Conservation (phyloP, 92 coral and sea anemone species). For the Umimayanthus chanpuru region DNA sequence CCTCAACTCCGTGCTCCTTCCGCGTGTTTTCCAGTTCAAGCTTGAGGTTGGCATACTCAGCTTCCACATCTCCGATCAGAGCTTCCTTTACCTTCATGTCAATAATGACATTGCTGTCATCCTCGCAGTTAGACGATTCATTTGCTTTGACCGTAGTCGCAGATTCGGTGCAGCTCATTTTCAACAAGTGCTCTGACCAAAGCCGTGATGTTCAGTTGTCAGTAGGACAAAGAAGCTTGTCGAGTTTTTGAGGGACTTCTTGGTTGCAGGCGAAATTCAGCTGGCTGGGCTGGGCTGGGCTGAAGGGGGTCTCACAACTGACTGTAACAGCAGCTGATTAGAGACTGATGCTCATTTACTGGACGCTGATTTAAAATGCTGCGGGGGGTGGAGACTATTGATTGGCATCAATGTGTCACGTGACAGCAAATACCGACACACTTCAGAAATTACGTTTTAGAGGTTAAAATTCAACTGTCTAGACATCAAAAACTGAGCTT, state of each 20-base stretch:
- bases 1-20: constrained; percentile 30
- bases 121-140: neutral
- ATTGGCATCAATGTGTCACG: constrained; percentile 1
- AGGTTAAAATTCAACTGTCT: neutral
- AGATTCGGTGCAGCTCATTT: neutral
- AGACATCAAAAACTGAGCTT: neutral
- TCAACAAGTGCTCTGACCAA: neutral
- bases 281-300: constrained; percentile 23
- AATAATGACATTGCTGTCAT: neutral
- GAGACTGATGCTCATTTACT: constrained; percentile 1
- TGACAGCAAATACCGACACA: constrained; percentile 11
- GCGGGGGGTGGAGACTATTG: constrained; percentile 5
- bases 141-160: neutral
- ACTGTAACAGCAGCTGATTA: neutral
- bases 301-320: constrained; percentile 31
- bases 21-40: neutral
- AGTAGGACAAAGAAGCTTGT: neutral
- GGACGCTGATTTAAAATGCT: constrained; percentile 3
- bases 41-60: neutral
- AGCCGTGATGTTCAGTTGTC: neutral
- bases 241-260: neutral
- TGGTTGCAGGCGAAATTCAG: constrained; percentile 1
- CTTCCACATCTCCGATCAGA: constrained; percentile 1
- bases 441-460: neutral
- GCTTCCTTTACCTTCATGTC: neutral